Evolutionary conservation across 1,140 invertebrate genomes (phyloP).

Genomic region (Brachionus angularis): DNA sequence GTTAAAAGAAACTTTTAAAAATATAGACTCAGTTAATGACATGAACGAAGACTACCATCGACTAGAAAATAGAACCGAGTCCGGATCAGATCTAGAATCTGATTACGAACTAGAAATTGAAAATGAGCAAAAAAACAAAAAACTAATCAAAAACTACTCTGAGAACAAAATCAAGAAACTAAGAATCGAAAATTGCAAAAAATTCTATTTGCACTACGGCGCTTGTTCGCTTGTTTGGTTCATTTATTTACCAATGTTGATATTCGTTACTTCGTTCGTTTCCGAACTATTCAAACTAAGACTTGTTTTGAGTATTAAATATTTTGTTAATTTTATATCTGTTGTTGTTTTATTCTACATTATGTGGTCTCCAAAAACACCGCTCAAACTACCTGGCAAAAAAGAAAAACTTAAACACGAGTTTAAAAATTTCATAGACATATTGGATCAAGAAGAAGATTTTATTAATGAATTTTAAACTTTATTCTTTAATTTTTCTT

Average conservation of each 20-base stretch:
- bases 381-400: slow-evolving; percentile 24
- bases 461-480: no score
- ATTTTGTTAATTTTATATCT: slow-evolving; percentile 36
- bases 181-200: slow-evolving; percentile 69
- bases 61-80: slow-evolving; percentile 7
- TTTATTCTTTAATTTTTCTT: no score
- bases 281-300: slow-evolving; percentile 91
- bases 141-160: no score
- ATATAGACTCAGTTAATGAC: slow-evolving; percentile 65
- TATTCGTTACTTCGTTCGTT: slow-evolving; percentile 83
- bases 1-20: slow-evolving; percentile 62
- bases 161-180: slow-evolving; percentile 46
- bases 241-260: slow-evolving; percentile 88
- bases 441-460: no score
- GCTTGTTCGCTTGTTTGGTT: slow-evolving; percentile 79
- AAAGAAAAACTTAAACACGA: slow-evolving; percentile 30
- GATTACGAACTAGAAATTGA: no score
- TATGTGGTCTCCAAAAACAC: slow-evolving; percentile 22
- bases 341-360: slow-evolving; percentile 40
- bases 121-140: no score
- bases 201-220: slow-evolving; percentile 90
- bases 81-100: no score
- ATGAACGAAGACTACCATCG: slow-evolving; percentile 69
- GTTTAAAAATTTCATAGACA: slow-evolving; percentile 6
- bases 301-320: slow-evolving; percentile 72